Base-by-base conservation (phyloP, 1,140 invertebrate genomes). In the Brachionus calyciflorus region DNA sequence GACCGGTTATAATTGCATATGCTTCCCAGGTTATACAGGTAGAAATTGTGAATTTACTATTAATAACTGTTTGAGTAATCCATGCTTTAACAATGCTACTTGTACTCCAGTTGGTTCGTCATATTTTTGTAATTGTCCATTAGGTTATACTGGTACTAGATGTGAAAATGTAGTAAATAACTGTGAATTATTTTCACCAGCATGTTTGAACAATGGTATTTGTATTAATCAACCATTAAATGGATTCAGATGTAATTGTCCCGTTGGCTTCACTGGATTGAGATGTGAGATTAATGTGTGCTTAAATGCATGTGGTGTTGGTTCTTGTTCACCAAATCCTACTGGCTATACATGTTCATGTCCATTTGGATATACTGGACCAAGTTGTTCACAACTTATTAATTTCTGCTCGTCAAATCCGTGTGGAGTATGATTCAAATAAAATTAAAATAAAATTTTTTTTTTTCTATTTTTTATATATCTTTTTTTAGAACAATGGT, bases 341-440 rank as follows among this genome's bases (percentile, higher is more conserved):
- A 70, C 49, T 44, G 77, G 51, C 3, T 77, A 30, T 28, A 70
- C 4, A 12, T 98, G 94, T 82, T 89, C 90, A 14, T 97, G 95
- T 84, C 88, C 89, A 40, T 87, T 89, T 1, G 93, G 92, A 12
- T 84, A 80, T 78, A 78, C 77, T 7, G 83, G 83, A 3, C 76
- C 76, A 2, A 81, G 81, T 49, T 84, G 83, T 76, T 26, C 96
- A 82, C 92, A 91, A 80, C 89, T 91, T 44, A 91, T 95, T 75
- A 94, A 95, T 83, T 91, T 94, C 81, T 98, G 94, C 82, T 93
- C 96, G 81, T 93, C 91, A 48, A 89, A 80, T 49, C 77, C 88
- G 0, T 76, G 73, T 41, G 51, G 51, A n/a, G 26, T 9, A n/a
- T 19, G 48, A 55, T 60, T 21, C 37, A 5, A 37, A n/a, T 6